Base-by-base conservation (phyloP, 1,140 invertebrate genomes). In the Sinonovacula constricta region DNA sequence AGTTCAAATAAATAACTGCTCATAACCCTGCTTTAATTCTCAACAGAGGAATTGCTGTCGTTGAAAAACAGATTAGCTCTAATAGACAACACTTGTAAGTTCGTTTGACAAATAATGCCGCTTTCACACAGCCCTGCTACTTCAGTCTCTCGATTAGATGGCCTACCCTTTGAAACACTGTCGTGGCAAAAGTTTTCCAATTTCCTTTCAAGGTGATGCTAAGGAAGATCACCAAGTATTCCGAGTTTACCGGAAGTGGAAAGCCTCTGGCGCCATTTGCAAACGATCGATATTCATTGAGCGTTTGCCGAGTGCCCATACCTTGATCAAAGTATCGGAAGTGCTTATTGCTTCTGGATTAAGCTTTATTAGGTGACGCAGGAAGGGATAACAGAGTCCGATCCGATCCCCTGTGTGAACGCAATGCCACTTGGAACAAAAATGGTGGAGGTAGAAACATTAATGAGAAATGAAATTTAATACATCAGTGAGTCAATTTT, bases 291-390 rank as follows among this genome's bases (percentile, higher is more conserved):
- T 76, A 36, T 54, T 51, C 63, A 76, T 76, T 76, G 72, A 76
- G 39, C 28, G 72, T 63, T 76, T 76, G 72, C 53, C 31, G 39
- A 33, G 51, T 57, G 53, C 39, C 62, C 36, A 57, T 33, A 10
- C 33, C 45, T 76, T 76, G 62, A 76, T 76, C 72, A 76, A 76
- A 76, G 72, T 76, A 62, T 39, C 72, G 72, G 72, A 76, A 76
- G 72, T 76, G 72, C 72, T 76, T 76, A 76, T 36, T 34, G 63
- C 53, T 45, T 31, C 54, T n/a, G 63, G 72, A 76, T 76, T 76
- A n/a, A 60, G 72, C n/a, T 76, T 76, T 76, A 76, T 76, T 66
- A 76, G 31, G 30, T 30, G 4, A 7, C 53, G n/a, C 26, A 5
- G 18, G 18, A 24, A 54, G 4, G 26, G 53, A 57, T 57, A 30